Base-by-base conservation (phyloP, 1,140 invertebrate species). In the Zaprionus nigranus region DNA sequence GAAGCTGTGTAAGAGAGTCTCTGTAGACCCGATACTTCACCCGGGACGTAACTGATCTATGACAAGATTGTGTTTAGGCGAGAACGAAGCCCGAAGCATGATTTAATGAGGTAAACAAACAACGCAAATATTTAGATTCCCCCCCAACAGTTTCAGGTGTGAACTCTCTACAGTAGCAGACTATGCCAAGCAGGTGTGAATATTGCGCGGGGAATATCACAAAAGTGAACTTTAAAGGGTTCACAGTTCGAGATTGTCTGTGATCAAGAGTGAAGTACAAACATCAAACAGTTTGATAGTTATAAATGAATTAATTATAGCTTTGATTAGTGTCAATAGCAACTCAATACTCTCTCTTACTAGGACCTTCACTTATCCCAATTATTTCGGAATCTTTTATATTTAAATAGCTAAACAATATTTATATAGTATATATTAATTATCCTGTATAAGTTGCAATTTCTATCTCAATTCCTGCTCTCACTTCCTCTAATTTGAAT, bases 11-110 rank as follows among this genome's bases (percentile, higher is more conserved):
- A 24, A 51, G 12, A 24, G 46, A 51, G 20, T 5, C 46, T 12
- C 22, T 13, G 13, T 24, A 51, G 46, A 49, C 38, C 7, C 7
- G 12, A 40, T 11, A 22, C 17, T 12, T 20, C 53, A 30, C 3
- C 53, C 40, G 40, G 9, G 28, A 58, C 43, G 17, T 65, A 57
- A 58, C 61, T 58, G 40, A 72, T 66, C 62, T 72, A 72, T 28
- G 38, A 12, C 17, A 66, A 65, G n/a, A 57, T 57, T 49, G 2
- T 51, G 28, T 17, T 17, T 24, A 68, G 20, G n/a, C 2, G 11
- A 59, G 9, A 40, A 43, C 34, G 5, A 34, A 11, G 3, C 43
- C 40, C 40, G 38, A n/a, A 40, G 0, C 13, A 13, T 62, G 54
- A 67, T 49, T 49, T n/a, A 68, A 58, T 58, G 28, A 51, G 24